Percentiles rank a stretch among this genome's conserved stretches.
Evolutionary conservation across 2,113 vertebrate genomes (phyloP).

Genomic region (Aleadryas rufinucha): DNA sequence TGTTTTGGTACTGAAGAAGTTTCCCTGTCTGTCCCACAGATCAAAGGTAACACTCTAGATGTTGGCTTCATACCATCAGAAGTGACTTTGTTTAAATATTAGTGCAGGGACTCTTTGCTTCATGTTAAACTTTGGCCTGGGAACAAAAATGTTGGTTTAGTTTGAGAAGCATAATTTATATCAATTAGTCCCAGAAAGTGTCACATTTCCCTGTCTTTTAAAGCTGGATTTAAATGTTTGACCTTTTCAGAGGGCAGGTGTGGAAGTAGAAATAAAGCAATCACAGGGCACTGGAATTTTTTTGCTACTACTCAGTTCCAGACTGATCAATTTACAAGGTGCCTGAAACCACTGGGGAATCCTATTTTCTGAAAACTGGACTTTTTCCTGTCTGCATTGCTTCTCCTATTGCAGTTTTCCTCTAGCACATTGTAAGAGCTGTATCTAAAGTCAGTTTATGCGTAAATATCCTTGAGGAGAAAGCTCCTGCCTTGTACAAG

Average conservation of each 20-base stretch:
- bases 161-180: constrained; percentile 36
- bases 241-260: not conserved
- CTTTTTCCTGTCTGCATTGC: not conserved
- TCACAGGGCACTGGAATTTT: constrained; percentile 10
- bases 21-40: not conserved
- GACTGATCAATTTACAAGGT: constrained; percentile 39
- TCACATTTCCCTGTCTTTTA: constrained; percentile 38
- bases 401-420: not conserved
- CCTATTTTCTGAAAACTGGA: constrained; percentile 18
- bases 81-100: not conserved
- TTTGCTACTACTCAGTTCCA: constrained; percentile 19
- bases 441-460: not conserved
- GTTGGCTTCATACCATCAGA: not conserved
- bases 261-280: constrained; percentile 9
- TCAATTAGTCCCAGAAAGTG: constrained; percentile 26
- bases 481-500: not conserved
- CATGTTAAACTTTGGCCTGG: not conserved
- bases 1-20: not conserved
- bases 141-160: constrained; percentile 37
- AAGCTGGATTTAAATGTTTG: constrained; percentile 18
- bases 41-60: not conserved
- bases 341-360: not conserved
- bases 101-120: not conserved
- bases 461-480: not conserved
- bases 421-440: not conserved